Base-by-base conservation (phyloP, 2,888 invertebrate genomes). In the Cordilura impudica region DNA sequence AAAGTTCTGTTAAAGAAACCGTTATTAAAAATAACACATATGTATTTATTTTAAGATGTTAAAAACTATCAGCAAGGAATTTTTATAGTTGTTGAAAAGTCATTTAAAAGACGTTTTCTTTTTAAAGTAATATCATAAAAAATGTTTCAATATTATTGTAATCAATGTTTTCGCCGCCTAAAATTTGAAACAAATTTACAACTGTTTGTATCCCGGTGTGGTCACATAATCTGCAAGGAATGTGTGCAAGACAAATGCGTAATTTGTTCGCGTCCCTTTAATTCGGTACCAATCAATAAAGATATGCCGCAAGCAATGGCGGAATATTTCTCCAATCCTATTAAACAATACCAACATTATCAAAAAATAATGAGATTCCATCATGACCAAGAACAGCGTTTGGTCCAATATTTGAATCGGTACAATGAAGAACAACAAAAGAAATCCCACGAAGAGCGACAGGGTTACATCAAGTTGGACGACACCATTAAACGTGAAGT, bases 81-180 rank as follows among this genome's bases (percentile, higher is more conserved):
- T n/a, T n/a, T n/a, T n/a, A n/a, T n/a, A n/a, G 6, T 26, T 26
- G 26, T 26, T 26, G 6, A 26, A 3, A 6, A 3, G 26, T 26
- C 6, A 26, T 26, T 26, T 26, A 39, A 39, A n/a, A n/a, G n/a
- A n/a, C n/a, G n/a, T n/a, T n/a, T n/a, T n/a, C n/a, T n/a, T n/a
- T n/a, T n/a, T 1, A 39, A 39, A n/a, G n/a, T 39, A 12, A 39
- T n/a, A 8, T 31, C 23, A 26, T 12, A 61, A 5, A 29, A 56
- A 43, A 83, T 83, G 82, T 81, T 79, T 74, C 47, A 66, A 1
- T 45, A 73, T 18, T 53, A 78, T 43, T 83, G 83, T 29, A 83
- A 82, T 45, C 65, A 81, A 18, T 83, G 83, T 56, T 82, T 80
- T 61, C 63, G 66, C 4, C 71, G 61, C 7, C 67, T 45, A 6